phyloP scores from a whole-genome alignment of 2,888 invertebrate species.

The Diaperis boleti region DNA sequence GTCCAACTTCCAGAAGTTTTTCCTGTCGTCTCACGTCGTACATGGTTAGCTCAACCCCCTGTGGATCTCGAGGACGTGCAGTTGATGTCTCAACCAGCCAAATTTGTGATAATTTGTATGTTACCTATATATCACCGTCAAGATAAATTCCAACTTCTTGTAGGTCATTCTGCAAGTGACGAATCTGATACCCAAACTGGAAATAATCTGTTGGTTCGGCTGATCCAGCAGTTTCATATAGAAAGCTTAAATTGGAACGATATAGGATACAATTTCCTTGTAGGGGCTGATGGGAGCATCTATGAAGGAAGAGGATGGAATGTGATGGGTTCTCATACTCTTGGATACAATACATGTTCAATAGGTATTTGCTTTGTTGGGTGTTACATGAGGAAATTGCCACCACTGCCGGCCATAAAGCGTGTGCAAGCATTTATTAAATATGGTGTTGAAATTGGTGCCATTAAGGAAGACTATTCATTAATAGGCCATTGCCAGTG shows the following conservation, averaged over 20 bases:
- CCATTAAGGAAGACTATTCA: conserved; percentile 66
- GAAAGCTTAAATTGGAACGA: conserved; percentile 69
- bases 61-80: conserved; percentile 56
- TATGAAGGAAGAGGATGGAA: conserved; percentile 73
- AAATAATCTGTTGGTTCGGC: conserved; percentile 65
- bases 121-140: not conserved
- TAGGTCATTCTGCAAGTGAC: conserved; percentile 69
- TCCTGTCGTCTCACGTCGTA: conserved; percentile 58
- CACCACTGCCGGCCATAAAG: conserved; percentile 63
- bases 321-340: conserved; percentile 69
- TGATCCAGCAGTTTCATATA: conserved; percentile 69
- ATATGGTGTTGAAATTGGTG: conserved; percentile 66
- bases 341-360: conserved; percentile 68
- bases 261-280: conserved; percentile 70
- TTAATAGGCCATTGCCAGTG: conserved; percentile 70
- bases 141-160: conserved; percentile 24
- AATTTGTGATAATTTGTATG: conserved; percentile 68
- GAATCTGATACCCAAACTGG: conserved; percentile 66
- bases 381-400: conserved; percentile 66
- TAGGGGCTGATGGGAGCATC: conserved; percentile 71
- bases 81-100: conserved; percentile 62
- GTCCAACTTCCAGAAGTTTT: conserved; percentile 30
- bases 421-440: conserved; percentile 66
- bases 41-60: conserved; percentile 68
- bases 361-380: conserved; percentile 69